Evolutionary conservation across 2,113 vertebrate genomes (phyloP).

Genomic region (Myocastor coypus): DNA sequence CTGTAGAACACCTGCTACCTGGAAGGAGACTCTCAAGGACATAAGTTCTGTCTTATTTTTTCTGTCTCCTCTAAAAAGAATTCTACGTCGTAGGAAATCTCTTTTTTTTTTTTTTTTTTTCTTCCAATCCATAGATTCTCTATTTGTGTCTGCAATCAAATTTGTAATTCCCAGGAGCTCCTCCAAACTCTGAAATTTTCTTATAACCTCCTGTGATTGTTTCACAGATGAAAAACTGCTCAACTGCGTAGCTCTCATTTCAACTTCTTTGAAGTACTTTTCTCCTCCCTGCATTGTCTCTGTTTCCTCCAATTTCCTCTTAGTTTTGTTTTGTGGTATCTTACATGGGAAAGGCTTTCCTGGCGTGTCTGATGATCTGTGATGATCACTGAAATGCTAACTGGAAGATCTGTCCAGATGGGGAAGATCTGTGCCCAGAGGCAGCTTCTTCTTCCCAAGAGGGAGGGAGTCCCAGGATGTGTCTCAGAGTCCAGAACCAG

Average conservation of each 20-base stretch:
- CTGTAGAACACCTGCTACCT: constrained; percentile 13
- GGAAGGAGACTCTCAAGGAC: not conserved
- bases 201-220: constrained; percentile 41
- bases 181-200: constrained; percentile 16
- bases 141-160: constrained; percentile 45
- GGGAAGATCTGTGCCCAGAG: not conserved
- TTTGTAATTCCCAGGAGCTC: constrained; percentile 46
- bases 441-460: not conserved
- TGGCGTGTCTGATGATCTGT: not conserved
- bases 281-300: constrained; percentile 22
- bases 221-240: constrained; percentile 51
- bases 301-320: constrained; percentile 51
- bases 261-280: constrained; percentile 34
- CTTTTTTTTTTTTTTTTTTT: not conserved
- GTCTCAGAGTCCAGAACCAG: not conserved
- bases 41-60: not conserved
- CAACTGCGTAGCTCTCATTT: not conserved
- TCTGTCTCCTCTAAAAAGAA: not conserved
- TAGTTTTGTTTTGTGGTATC: constrained; percentile 30
- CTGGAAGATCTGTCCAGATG: not conserved
- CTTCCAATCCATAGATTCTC: not conserved
- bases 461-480: not conserved
- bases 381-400: not conserved
- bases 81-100: constrained; percentile 51
- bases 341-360: constrained; percentile 13